Conservation (phyloP, 2,888 invertebrate species). For the Schrankia costaestrigalis region DNA sequence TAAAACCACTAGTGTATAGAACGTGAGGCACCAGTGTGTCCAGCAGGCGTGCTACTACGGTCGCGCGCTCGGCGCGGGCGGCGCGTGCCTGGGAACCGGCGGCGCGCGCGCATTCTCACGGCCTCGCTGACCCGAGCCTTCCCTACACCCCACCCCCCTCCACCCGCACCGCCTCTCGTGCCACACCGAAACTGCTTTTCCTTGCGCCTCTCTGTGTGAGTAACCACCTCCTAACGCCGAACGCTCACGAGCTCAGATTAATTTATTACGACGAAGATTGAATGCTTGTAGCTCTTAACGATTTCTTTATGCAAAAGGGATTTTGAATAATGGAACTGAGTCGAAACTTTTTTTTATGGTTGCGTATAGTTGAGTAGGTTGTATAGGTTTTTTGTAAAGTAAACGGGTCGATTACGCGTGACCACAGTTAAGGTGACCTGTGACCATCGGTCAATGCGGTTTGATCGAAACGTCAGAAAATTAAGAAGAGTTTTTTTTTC, state of each 20-base stretch:
- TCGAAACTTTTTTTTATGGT: too few relatives aligned
- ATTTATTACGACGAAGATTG: conserved; percentile 32
- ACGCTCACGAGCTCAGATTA: conserved; percentile 23
- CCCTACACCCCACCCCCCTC: conserved; percentile 24
- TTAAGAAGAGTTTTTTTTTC: too few relatives aligned
- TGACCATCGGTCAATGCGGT: too few relatives aligned
- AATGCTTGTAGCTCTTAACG: conserved; percentile 22
- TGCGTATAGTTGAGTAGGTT: too few relatives aligned
- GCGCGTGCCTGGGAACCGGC: conserved; percentile 78
- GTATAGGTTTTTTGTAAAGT: too few relatives aligned
- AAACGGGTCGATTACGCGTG: too few relatives aligned
- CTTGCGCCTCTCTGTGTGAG: conserved; percentile 38
- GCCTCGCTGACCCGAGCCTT: conserved; percentile 63
- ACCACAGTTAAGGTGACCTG: too few relatives aligned
- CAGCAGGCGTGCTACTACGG: conserved; percentile 34
- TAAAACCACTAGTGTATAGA: conserved; percentile 6
- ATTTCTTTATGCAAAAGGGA: conserved; percentile 4
- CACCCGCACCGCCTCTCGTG: conserved; percentile 14
- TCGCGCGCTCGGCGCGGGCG: conserved; percentile 63
- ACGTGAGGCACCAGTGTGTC: conserved; percentile 12
- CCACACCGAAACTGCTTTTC: conserved; percentile 41
- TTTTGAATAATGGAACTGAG: background rate
- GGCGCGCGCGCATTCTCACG: conserved; percentile 80
- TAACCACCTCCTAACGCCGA: conserved; percentile 34
- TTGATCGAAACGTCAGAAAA: too few relatives aligned